Conservation (phyloP, 1,140 invertebrate species). For the Aphaenogaster ashmeadi region DNA sequence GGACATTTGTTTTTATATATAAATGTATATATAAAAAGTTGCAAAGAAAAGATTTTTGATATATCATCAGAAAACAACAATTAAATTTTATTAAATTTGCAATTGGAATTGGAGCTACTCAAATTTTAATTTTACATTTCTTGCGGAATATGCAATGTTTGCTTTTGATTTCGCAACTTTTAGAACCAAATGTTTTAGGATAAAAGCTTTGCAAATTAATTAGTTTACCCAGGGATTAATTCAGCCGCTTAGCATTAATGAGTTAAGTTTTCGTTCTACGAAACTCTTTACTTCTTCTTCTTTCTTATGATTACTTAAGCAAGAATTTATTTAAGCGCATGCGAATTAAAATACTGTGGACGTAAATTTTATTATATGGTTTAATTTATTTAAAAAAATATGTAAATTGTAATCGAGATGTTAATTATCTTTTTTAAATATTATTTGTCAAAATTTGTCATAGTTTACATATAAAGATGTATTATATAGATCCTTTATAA, state of each 20-base stretch:
- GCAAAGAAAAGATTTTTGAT: not conserved
- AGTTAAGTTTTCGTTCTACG: slow-evolving; percentile 38
- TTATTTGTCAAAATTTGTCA: not conserved
- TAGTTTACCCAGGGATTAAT: slow-evolving; percentile 28
- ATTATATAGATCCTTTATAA: not conserved
- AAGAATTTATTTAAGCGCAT: slow-evolving; percentile 14
- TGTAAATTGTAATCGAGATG: not conserved
- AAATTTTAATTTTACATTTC: slow-evolving; percentile 24
- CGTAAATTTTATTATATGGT: slow-evolving; percentile 8
- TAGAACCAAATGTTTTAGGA: slow-evolving; percentile 16
- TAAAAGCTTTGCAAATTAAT: slow-evolving; percentile 50
- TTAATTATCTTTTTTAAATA: not conserved
- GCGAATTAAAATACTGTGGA: slow-evolving; percentile 31
- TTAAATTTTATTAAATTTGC: not conserved
- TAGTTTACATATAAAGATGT: not conserved
- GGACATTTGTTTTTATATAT: too few relatives aligned
- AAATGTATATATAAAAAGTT: not conserved
- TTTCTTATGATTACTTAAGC: slow-evolving; percentile 28
- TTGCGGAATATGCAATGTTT: not conserved
- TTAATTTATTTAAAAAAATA: not conserved
- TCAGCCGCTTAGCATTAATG: slow-evolving; percentile 32
- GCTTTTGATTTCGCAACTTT: not conserved
- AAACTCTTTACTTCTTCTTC: slow-evolving; percentile 37
- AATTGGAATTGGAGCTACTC: not conserved
- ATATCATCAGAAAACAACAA: not conserved